A percentile compares a stretch with the other conserved stretches of the same genome.
Conservation (phyloP, 2,113 vertebrate species). For the Hemiprocne comata region DNA sequence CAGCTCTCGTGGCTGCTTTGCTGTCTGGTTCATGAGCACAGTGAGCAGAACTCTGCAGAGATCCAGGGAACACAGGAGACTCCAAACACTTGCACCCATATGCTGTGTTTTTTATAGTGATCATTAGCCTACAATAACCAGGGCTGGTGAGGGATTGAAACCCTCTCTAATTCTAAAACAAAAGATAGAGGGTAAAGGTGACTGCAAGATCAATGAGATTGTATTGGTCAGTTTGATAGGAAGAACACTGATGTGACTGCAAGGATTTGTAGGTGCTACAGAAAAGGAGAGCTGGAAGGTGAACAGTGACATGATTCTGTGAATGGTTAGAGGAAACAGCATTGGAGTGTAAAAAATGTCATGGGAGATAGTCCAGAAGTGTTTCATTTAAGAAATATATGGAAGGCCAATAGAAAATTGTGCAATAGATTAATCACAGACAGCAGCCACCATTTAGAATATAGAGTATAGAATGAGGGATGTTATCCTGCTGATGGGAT, state of each 20-base stretch:
- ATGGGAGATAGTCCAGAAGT: not conserved
- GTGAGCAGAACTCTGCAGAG: not conserved
- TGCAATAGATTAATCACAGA: not conserved
- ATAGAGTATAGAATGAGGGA: not conserved
- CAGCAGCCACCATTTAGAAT: not conserved
- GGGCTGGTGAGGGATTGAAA: not conserved
- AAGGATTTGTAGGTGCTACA: not conserved
- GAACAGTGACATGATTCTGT: not conserved
- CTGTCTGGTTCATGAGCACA: not conserved
- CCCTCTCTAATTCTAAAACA: not conserved
- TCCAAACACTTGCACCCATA: rapidly evolving
- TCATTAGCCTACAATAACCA: not conserved
- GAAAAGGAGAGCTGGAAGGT: not conserved
- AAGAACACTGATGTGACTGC: not conserved
- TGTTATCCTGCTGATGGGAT: not conserved
- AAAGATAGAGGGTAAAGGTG: not conserved
- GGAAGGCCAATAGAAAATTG: not conserved
- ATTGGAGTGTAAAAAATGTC: not conserved
- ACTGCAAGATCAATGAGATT: not conserved
- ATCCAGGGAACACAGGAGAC: not conserved
- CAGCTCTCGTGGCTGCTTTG: not conserved
- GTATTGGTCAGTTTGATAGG: not conserved
- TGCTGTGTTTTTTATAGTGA: not conserved
- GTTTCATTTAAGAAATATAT: not conserved
- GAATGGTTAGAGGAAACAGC: not conserved